Conservation (phyloP, 2,888 invertebrate genomes). For the Hermodice carunculata region DNA sequence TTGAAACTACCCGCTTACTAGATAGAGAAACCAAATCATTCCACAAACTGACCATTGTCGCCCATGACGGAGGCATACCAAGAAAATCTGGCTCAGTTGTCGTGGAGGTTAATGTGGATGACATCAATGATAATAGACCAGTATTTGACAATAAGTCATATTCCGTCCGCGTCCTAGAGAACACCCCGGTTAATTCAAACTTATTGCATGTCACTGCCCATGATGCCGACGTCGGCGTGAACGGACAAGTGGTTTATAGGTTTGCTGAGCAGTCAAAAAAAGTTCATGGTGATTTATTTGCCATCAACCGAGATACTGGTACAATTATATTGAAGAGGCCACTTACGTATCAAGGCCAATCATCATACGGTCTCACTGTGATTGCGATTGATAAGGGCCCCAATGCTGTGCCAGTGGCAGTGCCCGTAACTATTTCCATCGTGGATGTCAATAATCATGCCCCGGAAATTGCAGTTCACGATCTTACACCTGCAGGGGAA, state of each 20-base stretch:
- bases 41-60: slow-evolving; percentile 63
- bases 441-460: slow-evolving; percentile 22
- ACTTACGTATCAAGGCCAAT: slow-evolving; percentile 9
- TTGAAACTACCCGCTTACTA: slow-evolving; percentile 73
- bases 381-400: background rate
- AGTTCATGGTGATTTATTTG: slow-evolving; percentile 1
- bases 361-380: background rate
- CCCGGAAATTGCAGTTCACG: slow-evolving; percentile 22
- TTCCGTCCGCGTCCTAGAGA: slow-evolving; percentile 86
- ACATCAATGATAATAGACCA: slow-evolving; percentile 83
- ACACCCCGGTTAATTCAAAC: slow-evolving; percentile 80
- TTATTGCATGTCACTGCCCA: slow-evolving; percentile 13
- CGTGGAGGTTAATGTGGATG: slow-evolving; percentile 52
- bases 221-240: slow-evolving; percentile 19
- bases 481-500: no score
- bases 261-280: background rate
- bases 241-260: slow-evolving; percentile 19
- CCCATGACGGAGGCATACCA: slow-evolving; percentile 10
- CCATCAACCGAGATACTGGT: slow-evolving; percentile 15
- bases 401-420: background rate
- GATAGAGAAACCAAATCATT: slow-evolving; percentile 91
- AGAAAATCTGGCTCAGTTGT: slow-evolving; percentile 58
- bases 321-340: slow-evolving; percentile 5
- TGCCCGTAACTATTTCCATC: background rate
- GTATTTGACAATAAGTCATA: slow-evolving; percentile 91